Conservation (phyloP, 2,797 vertebrate genomes). For the Petrocephalus sullivani region DNA sequence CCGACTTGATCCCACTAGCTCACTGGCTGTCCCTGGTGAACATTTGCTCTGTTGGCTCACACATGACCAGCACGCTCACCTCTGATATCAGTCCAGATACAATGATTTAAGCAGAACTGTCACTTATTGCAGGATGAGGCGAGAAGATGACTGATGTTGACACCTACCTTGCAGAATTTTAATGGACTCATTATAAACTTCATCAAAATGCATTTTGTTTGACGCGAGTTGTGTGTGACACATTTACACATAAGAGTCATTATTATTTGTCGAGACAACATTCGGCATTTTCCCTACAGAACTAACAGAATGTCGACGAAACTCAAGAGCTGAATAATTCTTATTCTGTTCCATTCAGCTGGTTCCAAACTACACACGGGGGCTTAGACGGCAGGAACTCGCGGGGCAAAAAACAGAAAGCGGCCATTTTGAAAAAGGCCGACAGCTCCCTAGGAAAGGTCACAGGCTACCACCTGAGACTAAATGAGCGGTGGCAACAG, state of each 20-base stretch:
- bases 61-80: neutral
- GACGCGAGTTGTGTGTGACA: neutral
- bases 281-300: neutral
- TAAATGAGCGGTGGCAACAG: conserved; percentile 25
- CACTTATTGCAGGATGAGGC: neutral
- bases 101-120: neutral
- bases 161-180: neutral
- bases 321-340: neutral
- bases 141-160: neutral
- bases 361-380: neutral
- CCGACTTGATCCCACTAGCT: conserved; percentile 26
- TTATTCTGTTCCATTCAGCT: neutral
- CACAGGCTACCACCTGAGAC: conserved; percentile 3
- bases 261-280: neutral
- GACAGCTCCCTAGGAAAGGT: conserved; percentile 12
- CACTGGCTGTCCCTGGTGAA: conserved; percentile 24
- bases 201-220: neutral
- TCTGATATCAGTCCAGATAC: neutral
- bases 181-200: neutral
- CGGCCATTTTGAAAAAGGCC: neutral
- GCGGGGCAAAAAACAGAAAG: neutral
- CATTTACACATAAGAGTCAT: neutral
- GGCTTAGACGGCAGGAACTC: neutral
- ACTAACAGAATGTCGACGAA: neutral
- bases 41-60: conserved; percentile 27